Evolutionary conservation across 2,797 vertebrate species (phyloP), one percentile per base, ranked within the genome.

Genomic region (Acipenser oxyrinchus): DNA sequence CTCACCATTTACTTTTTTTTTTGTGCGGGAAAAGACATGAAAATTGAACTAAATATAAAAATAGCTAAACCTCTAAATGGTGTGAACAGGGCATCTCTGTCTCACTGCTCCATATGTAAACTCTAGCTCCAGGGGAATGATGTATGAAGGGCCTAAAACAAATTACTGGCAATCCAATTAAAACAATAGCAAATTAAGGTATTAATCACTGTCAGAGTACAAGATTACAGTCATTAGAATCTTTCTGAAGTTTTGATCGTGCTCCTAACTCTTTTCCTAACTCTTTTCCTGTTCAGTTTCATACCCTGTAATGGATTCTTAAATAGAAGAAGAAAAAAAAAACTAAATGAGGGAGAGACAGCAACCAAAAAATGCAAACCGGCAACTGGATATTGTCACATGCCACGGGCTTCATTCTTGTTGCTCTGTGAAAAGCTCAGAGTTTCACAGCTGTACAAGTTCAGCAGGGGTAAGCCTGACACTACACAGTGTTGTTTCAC

Each of bases 121-220:
- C 60, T 62, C 60, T 37, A 48, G 67, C 37, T 37, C 37, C 37
- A 37, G 37, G 37, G 37, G 37, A 37, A 37, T 37, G 37, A 37
- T 37, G 37, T 37, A 37, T 37, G 37, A 37, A 68, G 65, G 69
- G 72, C 83, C 77, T 74, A 79, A 84, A 85, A 84, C 79, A 83
- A 90, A 89, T 86, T 82, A 89, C 85, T 84, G 80, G 69, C 74
- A 73, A 79, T 87, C 85, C 85, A 90, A 90, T 91, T 90, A 90
- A 89, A 89, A 88, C 86, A 86, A 88, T 85, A 70, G 76, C 83
- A 88, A 89, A 90, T 88, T 69, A 90, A 84, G 79, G 84, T 84
- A 91, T 91, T 84, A 86, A 90, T 91, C 88, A 90, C 77, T 88
- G 90, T 89, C 90, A 85, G 57, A 12, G 66, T 76, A 77, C 73